Base-by-base conservation (phyloP, 2,888 invertebrate genomes). In the Dryomyza anilis region DNA sequence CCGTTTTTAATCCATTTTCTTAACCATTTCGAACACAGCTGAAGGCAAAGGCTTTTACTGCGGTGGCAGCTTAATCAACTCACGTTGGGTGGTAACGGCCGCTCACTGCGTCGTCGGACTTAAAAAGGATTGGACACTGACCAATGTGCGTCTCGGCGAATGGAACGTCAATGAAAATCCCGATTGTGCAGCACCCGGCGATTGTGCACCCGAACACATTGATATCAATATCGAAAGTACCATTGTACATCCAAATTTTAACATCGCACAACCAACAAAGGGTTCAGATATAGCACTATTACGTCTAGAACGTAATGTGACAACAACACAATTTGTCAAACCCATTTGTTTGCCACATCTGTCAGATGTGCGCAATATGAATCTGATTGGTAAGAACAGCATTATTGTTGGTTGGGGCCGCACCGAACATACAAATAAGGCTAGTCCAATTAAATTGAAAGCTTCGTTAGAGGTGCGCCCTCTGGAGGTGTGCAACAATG, bases 41-140 rank as follows among this genome's bases (percentile, higher is more conserved):
- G 27, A 57, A n/a, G 25, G 84, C 0, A 84, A 82, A 73, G 87
- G 89, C 0, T 89, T 89, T 71, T 88, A 89, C 71, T 93, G 93
- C 73, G 92, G 91, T 0, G 92, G 91, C 0, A 89, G 89, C 0
- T 80, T 93, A 36, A 90, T 93, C 60, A 81, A 76, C 57, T 73
- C 76, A 1, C 85, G 87, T 70, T 92, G 92, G 76, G 87, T 92
- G 0, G 71, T 93, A 59, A 92, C 92, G 0, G 92, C 92, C 0
- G 91, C 89, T 0, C 92, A 93, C 77, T 93, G 93, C 73, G 83
- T 91, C n/a, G 87, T 86, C 70, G 89, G 89, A 10, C 85, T 91
- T 16, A 90, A 90, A 0, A 71, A 73, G 3, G 84, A 81, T n/a
- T 91, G 90, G 89, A 85, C 78, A 68, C 73, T 91, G 12, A 68